Evolutionary conservation across 2,113 vertebrate genomes (phyloP).

Genomic region (Tragelaphus imberbis): DNA sequence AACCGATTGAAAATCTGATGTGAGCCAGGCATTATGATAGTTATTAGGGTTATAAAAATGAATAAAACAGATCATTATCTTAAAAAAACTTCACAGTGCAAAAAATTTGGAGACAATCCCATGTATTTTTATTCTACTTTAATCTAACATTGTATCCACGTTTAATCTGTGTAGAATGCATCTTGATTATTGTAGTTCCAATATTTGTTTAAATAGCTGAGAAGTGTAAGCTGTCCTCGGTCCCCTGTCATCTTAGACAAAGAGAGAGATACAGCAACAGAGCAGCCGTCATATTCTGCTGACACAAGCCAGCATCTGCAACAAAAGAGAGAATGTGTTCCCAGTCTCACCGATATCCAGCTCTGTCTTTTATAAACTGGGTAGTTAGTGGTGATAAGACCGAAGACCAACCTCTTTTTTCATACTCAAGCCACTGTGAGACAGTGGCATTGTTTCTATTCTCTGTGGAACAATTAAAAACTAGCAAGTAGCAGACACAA

Average conservation of each 20-base stretch:
- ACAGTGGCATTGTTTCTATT: background rate
- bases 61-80: background rate
- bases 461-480: background rate
- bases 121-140: background rate
- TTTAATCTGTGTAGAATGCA: background rate
- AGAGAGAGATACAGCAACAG: background rate
- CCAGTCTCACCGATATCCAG: background rate
- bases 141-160: background rate
- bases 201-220: background rate
- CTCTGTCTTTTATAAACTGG: background rate
- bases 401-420: background rate
- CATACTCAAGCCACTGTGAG: background rate
- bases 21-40: background rate
- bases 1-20: background rate
- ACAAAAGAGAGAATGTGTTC: background rate
- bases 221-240: background rate
- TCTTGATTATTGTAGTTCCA: background rate
- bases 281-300: background rate
- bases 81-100: background rate
- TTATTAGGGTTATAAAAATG: background rate
- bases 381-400: background rate
- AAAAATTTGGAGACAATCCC: background rate
- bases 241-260: background rate
- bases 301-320: background rate
- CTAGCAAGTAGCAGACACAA: background rate